A percentile compares a stretch with the other conserved stretches of the same genome.
These are phyloP conservation scores for Catocala nupta DNA, from an alignment of 2,888 invertebrate species.

Conservation along the genomic window DNA sequence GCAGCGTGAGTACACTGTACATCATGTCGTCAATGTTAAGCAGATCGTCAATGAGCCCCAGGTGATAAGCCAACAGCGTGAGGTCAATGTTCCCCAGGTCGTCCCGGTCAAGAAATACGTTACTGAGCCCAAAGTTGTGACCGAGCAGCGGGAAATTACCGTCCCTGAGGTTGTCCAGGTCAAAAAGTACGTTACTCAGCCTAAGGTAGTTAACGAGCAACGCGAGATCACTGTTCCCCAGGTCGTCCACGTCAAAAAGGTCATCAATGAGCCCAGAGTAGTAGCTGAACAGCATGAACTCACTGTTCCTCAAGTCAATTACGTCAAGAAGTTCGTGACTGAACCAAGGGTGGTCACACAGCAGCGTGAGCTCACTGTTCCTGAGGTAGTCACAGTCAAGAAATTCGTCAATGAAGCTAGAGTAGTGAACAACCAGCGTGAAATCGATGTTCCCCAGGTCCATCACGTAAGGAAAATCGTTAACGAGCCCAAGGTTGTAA, in stretches of 20 bases:
- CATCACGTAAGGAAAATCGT: background rate
- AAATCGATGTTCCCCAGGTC: background rate
- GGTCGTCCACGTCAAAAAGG: too few relatives aligned
- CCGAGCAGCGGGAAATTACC: constrained; percentile 58
- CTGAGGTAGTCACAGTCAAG: constrained; percentile 64
- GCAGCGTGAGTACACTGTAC: constrained; percentile 54
- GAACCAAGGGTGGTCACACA: constrained; percentile 27
- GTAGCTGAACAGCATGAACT: constrained; percentile 54
- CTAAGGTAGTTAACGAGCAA: too few relatives aligned
- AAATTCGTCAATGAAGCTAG: constrained; percentile 49
- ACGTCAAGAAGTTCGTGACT: background rate
- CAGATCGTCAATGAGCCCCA: constrained; percentile 53
- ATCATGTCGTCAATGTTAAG: constrained; percentile 53
- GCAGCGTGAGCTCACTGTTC: too few relatives aligned
- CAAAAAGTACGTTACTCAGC: too few relatives aligned
- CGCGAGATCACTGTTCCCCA: too few relatives aligned
- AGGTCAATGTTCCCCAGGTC: too few relatives aligned
- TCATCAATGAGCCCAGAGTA: constrained; percentile 46
- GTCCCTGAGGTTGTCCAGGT: constrained; percentile 61
- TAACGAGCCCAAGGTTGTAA: background rate
- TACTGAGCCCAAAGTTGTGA: constrained; percentile 50
- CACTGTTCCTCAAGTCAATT: background rate
- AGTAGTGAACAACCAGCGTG: background rate
- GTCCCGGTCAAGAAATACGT: too few relatives aligned
- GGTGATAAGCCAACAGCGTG: too few relatives aligned